These are phyloP conservation scores for Thecocarcelia acutangulata DNA, from an alignment of 2,888 invertebrate species.

Conservation along the genomic window DNA sequence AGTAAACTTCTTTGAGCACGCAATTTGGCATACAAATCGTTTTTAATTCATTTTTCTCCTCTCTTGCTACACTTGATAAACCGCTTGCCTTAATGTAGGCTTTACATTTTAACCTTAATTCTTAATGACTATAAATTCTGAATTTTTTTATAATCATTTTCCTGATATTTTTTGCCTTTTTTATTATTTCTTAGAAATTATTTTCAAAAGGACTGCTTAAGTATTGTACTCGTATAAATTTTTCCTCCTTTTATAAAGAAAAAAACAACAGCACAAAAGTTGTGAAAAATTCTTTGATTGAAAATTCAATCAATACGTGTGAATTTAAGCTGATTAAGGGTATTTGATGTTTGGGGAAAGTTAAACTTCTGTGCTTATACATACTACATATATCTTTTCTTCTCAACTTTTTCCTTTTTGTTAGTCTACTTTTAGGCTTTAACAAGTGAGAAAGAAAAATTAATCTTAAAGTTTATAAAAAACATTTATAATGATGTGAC, in stretches of 20 bases:
- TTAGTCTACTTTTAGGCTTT: conserved; percentile 55
- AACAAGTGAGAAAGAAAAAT: conserved; percentile 19
- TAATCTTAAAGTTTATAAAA: not conserved
- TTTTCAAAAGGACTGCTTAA: conserved; percentile 11
- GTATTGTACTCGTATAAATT: too few species aligned
- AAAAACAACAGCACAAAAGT: conserved; percentile 12
- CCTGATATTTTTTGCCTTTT: not conserved
- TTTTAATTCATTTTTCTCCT: conserved; percentile 10
- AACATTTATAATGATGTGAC: conserved; percentile 66
- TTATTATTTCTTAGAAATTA: conserved; percentile 51
- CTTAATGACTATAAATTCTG: not conserved
- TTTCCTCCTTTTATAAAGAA: conserved; percentile 6
- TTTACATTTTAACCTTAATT: conserved; percentile 30
- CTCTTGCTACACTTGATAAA: not conserved
- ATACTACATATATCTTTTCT: not conserved
- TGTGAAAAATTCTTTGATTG: conserved; percentile 21
- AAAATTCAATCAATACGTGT: conserved; percentile 76
- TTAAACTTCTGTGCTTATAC: conserved; percentile 4
- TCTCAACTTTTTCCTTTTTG: conserved; percentile 49
- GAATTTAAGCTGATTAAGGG: conserved; percentile 80
- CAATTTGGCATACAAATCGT: conserved; percentile 40
- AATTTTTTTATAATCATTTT: not conserved
- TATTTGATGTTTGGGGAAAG: conserved; percentile 41
- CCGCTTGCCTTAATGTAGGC: conserved; percentile 6
- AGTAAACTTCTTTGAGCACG: conserved; percentile 59